Evolutionary conservation across 2,888 invertebrate species (phyloP), one percentile per base, ranked within the genome.

Genomic region (Orchestes rusci): DNA sequence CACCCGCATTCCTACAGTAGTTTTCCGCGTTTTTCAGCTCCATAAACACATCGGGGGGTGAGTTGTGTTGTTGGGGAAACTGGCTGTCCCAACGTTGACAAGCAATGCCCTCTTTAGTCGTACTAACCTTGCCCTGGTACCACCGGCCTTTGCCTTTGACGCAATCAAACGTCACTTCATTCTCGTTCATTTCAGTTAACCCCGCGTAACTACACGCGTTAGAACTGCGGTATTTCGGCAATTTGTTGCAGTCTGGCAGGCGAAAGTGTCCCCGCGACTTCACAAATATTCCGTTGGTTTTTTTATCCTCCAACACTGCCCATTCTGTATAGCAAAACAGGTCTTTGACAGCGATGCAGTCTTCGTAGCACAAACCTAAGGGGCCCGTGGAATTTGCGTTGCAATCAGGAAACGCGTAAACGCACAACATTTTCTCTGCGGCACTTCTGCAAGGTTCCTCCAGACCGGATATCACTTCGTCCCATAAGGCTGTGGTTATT

Each of bases 241-340:
- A 70, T 15, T 73, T 71, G 49, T 85, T 80, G 70, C 95, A 96
- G 59, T 86, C 81, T 2, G 95, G 95, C 55, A 95, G 73, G 40
- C 84, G 74, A 65, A 93, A 93, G 64, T 92, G 89, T 2, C 88
- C 91, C 53, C 88, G 74, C 16, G 84, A 83, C 65, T 87, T 82
- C 56, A 88, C 80, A 63, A 74, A 84, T 48, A 87, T 80, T 32
- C 84, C 82, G 48, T 82, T 76, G 47, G 79, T 78, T 64, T 90
- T 92, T 64, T 87, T 86, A 60, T 90, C 88, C 68, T 92, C 90
- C 43, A 94, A 80, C 44, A 88, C 71, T 16, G 87, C 85, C 94
- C 95, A 95, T 64, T 93, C 90, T 62, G 85, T 88, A 67, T 87
- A 91, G 69, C 95, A 96, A 69, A 92, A 89, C 61, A 91, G 80